A percentile compares a stretch with the other conserved stretches of the same genome.
phyloP scores from a whole-genome alignment of 2,113 vertebrate genomes.

The Paradisaea rubra region DNA sequence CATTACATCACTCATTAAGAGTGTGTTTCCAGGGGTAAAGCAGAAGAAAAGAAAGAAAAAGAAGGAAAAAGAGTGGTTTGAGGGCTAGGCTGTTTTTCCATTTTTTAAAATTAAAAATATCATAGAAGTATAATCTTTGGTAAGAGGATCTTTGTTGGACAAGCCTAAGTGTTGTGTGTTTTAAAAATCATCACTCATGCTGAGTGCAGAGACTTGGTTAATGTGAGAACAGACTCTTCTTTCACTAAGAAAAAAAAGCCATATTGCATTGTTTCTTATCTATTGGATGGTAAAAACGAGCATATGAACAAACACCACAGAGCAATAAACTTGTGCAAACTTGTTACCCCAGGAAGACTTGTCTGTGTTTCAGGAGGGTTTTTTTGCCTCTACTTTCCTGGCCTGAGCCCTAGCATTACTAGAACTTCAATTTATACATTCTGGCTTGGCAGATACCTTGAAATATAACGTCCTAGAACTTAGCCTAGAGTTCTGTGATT shows the following conservation, averaged over 20 bases:
- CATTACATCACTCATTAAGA: background rate
- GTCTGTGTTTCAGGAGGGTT: background rate
- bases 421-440: background rate
- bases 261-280: background rate
- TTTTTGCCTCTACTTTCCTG: background rate
- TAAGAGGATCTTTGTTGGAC: background rate
- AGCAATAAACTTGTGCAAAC: background rate
- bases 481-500: background rate
- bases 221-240: background rate
- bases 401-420: background rate
- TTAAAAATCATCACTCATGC: background rate
- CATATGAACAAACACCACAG: background rate
- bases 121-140: background rate
- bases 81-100: background rate
- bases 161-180: background rate
- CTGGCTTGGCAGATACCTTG: background rate
- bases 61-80: background rate
- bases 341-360: background rate
- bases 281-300: background rate
- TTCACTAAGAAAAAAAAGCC: background rate
- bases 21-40: background rate
- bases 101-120: background rate
- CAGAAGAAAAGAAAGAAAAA: background rate
- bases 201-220: background rate
- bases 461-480: background rate